Evolutionary conservation across 2,113 vertebrate genomes (phyloP).

Genomic region (Sminthopsis crassicaudata): DNA sequence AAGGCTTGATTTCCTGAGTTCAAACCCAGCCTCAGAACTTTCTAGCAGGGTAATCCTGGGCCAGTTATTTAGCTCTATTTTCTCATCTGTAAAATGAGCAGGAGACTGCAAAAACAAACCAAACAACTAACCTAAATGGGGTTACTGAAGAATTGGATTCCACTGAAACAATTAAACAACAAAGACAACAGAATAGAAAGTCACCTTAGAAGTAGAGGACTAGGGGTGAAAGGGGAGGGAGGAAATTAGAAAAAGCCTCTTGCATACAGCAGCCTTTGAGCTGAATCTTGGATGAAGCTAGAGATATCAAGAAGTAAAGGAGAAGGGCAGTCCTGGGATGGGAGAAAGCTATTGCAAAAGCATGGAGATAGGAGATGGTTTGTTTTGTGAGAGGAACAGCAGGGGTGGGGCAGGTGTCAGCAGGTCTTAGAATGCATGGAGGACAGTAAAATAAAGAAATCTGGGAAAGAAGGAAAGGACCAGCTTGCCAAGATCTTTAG

Average conservation of each 20-base stretch:
- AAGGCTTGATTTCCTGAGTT: no score
- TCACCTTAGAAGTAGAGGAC: neutral
- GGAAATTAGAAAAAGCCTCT: neutral
- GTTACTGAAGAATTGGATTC: neutral
- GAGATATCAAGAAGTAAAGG: neutral
- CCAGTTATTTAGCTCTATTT: neutral
- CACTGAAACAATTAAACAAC: no score
- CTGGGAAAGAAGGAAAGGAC: neutral
- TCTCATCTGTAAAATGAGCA: neutral
- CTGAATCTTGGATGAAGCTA: neutral
- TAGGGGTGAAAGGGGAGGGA: neutral
- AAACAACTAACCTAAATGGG: neutral
- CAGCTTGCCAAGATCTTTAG: neutral
- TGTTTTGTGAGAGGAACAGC: neutral
- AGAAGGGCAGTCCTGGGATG: neutral
- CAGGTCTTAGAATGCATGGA: neutral
- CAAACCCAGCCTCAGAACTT: no score
- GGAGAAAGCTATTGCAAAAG: neutral
- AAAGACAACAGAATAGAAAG: neutral
- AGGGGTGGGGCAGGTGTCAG: neutral
- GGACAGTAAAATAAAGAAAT: neutral
- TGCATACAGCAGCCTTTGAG: neutral
- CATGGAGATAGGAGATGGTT: neutral
- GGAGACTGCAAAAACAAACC: neutral
- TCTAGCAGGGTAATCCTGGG: no score